Evolutionary conservation across 2,113 vertebrate species (phyloP).

Genomic region (Salvator merianae): DNA sequence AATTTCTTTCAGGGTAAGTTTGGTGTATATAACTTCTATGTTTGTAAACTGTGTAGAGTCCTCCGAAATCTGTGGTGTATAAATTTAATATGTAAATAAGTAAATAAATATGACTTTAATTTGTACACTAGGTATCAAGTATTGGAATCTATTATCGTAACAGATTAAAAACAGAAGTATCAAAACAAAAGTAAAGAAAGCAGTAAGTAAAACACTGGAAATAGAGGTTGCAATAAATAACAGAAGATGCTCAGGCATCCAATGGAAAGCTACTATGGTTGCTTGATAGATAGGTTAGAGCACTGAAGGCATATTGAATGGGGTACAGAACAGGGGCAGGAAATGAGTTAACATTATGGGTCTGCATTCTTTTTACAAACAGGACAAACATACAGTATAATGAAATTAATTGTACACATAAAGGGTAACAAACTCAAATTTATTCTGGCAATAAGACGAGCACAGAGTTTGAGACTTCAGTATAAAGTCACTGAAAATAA

Average conservation of each 20-base stretch:
- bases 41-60: too few relatives aligned
- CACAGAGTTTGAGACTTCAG: not conserved
- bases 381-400: not conserved
- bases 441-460: conserved; percentile 26
- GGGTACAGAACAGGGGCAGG: not conserved
- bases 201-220: not conserved
- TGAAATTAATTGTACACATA: not conserved
- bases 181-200: too few relatives aligned
- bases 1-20: not conserved
- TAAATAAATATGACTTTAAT: not conserved
- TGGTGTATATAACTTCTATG: too few relatives aligned
- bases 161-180: not conserved
- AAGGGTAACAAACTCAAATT: not conserved
- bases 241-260: not conserved
- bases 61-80: too few relatives aligned
- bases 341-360: not conserved
- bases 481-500: not conserved
- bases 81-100: too few relatives aligned
- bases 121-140: not conserved
- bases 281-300: not conserved
- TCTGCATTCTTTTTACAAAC: not conserved
- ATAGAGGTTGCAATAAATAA: not conserved
- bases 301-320: not conserved
- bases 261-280: not conserved
- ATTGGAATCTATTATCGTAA: not conserved